Conservation (phyloP, 2,888 invertebrate species). For the Luperina testacea region DNA sequence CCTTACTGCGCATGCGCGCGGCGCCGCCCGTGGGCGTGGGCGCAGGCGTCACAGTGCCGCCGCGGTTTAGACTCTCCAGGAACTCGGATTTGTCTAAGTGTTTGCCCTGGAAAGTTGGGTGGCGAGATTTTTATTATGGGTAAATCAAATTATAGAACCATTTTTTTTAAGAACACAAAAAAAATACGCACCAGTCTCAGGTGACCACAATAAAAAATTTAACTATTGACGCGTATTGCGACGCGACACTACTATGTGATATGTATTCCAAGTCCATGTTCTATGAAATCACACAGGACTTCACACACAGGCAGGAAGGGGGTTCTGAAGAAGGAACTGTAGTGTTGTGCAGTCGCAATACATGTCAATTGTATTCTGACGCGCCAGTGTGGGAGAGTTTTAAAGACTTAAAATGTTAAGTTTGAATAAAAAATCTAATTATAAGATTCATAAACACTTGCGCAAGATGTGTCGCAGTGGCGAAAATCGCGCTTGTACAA, state of each 20-base stretch:
- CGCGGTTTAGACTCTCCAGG: constrained; percentile 80
- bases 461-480: background rate
- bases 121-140: background rate
- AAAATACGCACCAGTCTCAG: background rate
- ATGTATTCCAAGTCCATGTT: background rate
- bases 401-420: background rate
- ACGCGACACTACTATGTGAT: background rate
- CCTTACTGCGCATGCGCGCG: constrained; percentile 83
- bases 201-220: background rate
- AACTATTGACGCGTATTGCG: background rate
- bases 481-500: background rate
- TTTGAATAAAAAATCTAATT: background rate
- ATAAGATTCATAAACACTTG: background rate
- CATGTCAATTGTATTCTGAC: background rate
- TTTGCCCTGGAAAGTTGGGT: constrained; percentile 91
- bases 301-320: background rate
- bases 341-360: background rate
- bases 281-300: background rate
- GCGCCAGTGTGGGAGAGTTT: background rate
- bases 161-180: background rate
- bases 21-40: constrained; percentile 37
- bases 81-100: constrained; percentile 92
- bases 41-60: constrained; percentile 64
- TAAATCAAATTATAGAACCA: background rate
- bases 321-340: background rate